A percentile compares a stretch with the other conserved stretches of the same genome.
phyloP scores from a whole-genome alignment of 2,888 invertebrate genomes.

The Kryphioiulus occultus region DNA sequence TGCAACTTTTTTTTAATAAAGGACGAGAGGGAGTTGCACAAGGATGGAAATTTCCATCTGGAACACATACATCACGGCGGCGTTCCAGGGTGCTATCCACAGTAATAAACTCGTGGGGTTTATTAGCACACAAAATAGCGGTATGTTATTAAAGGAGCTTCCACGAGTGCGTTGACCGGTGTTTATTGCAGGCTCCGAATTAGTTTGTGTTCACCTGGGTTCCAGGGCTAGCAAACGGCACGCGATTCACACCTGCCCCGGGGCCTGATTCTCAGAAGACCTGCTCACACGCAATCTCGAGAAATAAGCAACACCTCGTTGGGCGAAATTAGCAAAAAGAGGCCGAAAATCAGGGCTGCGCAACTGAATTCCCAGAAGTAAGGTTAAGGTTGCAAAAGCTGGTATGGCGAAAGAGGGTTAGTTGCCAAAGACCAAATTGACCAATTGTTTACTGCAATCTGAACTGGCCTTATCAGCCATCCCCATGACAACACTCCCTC shows the following conservation, averaged over 20 bases:
- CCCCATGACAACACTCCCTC: no score
- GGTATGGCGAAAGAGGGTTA: neutral
- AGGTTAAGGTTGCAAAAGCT: no score
- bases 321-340: neutral
- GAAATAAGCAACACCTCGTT: neutral
- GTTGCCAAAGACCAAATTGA: neutral
- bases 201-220: neutral
- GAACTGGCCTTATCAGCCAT: no score
- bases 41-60: slow-evolving; percentile 3
- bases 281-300: neutral
- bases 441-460: no score
- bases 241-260: neutral
- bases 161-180: neutral
- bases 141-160: neutral
- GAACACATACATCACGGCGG: neutral
- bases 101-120: neutral
- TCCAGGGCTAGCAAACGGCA: no score
- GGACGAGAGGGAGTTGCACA: neutral
- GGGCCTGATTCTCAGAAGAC: neutral
- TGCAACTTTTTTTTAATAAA: neutral
- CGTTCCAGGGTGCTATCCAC: neutral
- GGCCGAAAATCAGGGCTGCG: no score
- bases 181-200: neutral
- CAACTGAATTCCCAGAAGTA: no score
- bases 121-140: neutral